Base-by-base conservation (phyloP, 2,888 invertebrate genomes). In the Pristionchus exspectatus region DNA sequence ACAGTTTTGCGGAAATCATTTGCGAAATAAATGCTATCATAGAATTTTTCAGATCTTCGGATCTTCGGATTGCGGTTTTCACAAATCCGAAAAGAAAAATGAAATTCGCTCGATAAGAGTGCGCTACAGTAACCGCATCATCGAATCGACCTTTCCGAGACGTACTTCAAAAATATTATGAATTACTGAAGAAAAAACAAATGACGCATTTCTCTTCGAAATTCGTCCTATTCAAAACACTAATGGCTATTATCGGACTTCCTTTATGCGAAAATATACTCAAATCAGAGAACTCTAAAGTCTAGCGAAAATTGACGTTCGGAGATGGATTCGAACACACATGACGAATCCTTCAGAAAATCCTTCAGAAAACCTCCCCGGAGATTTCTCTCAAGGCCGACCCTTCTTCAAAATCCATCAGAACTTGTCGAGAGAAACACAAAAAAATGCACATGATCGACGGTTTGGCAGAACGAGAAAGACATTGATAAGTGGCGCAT, bases 361-460 rank as follows among this genome's bases (percentile, higher is more conserved):
- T 16, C 44, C 12, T 7, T 50, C 44, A 69, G 30, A 69, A 69
- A 30, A 30, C 30, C 69, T 33, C 69, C 69, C 69, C 30, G 30
- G 69, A 69, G 69, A 69, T 69, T 69, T 69, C 30, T 30, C 18
- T 5, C 21, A 38, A 74, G 74, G 38, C 74, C 33, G 74, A 72
- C 33, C 69, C 38, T 38, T 38, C 74, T 38, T 74, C 38, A 21
- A 18, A 24, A 74, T 74, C 30, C 74, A 74, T 74, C 74, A 33
- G 38, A 74, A 74, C 16, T 24, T 38, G 38, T 30, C 30, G 69
- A 69, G 38, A 9, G 38, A 74, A 33, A 33, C 38, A 74, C 38
- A 74, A 74, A 33, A n/a, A 74, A 38, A 30, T 69, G 18, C 30
- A 24, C 18, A 74, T 74, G 74, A 74, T 74, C 38, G 74, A 74